These are phyloP conservation scores for Pecten maximus DNA, from an alignment of 2,888 invertebrate species.

Conservation along the genomic window DNA sequence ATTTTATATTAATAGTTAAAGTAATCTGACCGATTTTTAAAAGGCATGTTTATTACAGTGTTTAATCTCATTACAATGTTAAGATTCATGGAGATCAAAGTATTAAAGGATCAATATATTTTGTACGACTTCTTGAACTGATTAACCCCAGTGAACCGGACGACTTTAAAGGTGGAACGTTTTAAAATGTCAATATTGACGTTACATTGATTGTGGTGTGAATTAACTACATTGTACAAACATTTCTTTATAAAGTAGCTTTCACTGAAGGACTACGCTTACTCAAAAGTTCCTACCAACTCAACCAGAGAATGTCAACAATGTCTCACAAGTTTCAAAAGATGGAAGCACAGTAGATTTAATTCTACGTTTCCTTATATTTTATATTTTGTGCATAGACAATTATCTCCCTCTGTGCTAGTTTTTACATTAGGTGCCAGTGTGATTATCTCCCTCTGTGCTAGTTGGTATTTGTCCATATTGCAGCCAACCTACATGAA, in stretches of 20 bases:
- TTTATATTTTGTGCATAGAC: not conserved
- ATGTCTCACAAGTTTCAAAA: not conserved
- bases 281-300: not conserved
- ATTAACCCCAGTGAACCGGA: not conserved
- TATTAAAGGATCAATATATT: not conserved
- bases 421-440: too few species aligned
- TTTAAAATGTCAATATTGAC: not conserved
- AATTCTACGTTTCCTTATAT: not conserved
- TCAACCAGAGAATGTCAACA: not conserved
- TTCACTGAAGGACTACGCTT: not conserved
- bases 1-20: not conserved
- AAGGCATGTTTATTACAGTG: not conserved
- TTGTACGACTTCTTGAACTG: not conserved
- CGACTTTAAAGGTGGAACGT: not conserved
- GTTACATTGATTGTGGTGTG: not conserved
- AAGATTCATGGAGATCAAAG: not conserved
- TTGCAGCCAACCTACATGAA: too few species aligned
- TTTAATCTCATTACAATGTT: not conserved
- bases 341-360: not conserved
- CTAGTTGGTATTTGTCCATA: too few species aligned
- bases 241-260: not conserved
- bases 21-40: not conserved
- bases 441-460: too few species aligned
- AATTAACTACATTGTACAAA: not conserved
- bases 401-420: too few species aligned